These are phyloP conservation scores for Neoascia interrupta DNA, from an alignment of 2,888 invertebrate genomes.

Conservation along the genomic window DNA sequence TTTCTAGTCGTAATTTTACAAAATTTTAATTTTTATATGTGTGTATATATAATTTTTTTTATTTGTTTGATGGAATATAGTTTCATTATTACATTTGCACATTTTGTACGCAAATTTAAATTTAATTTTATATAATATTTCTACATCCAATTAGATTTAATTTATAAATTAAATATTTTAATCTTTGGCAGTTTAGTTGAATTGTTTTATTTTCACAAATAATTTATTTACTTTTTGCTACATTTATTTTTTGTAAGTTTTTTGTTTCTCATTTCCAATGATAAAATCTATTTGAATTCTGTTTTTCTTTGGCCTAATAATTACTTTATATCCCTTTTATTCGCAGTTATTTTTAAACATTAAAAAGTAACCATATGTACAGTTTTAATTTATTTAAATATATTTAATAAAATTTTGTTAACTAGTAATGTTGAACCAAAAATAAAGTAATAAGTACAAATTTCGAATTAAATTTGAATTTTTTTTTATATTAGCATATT, in stretches of 20 bases:
- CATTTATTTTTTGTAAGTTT: conserved; percentile 41
- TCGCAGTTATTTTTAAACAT: conserved; percentile 43
- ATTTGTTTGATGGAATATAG: conserved; percentile 15
- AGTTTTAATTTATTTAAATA: conserved; percentile 16
- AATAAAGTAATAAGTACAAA: too few species aligned
- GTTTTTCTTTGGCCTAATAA: conserved; percentile 39
- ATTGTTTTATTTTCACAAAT: conserved; percentile 37
- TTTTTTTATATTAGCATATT: conserved; percentile 27
- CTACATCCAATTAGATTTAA: conserved; percentile 70
- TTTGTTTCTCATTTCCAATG: conserved; percentile 19
- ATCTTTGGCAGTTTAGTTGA: conserved; percentile 63
- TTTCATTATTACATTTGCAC: conserved; percentile 5
- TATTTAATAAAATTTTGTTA: conserved; percentile 17
- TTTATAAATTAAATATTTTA: conserved; percentile 62
- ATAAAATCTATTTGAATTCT: conserved; percentile 24
- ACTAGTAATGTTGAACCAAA: conserved; percentile 70
- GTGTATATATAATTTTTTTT: conserved; percentile 3
- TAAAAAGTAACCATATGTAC: conserved; percentile 42
- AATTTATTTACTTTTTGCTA: conserved; percentile 14
- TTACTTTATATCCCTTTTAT: conserved; percentile 52
- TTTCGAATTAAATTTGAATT: conserved; percentile 52
- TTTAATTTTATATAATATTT: conserved; percentile 28
- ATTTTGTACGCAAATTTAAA: conserved; percentile 21
- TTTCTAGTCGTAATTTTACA: conserved; percentile 50
- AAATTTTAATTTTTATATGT: conserved; percentile 36